A percentile compares a stretch with the other conserved stretches of the same genome.
These are phyloP conservation scores for Rhorus exstirpatorius DNA, from an alignment of 2,888 invertebrate genomes.

Conservation along the genomic window DNA sequence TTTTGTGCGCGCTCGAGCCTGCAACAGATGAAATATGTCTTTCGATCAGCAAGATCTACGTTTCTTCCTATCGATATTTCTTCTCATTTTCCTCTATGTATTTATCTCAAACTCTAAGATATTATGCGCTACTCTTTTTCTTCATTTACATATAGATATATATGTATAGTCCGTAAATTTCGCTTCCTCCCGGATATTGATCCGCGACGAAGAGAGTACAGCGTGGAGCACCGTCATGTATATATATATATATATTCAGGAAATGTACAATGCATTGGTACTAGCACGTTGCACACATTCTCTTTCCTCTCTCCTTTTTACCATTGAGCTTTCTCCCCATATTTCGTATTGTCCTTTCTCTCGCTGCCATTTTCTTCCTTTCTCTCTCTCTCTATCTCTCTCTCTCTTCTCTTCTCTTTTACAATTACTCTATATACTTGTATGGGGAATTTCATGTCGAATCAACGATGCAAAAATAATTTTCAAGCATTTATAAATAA, in stretches of 20 bases:
- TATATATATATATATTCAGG: constrained; percentile 56
- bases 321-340: constrained; percentile 22
- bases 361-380: background rate
- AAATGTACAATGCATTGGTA: constrained; percentile 67
- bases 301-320: constrained; percentile 30
- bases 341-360: constrained; percentile 13
- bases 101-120: constrained; percentile 29
- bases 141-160: background rate
- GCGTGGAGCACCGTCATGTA: constrained; percentile 45
- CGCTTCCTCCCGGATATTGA: constrained; percentile 69
- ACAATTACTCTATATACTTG: background rate
- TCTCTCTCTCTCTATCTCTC: no score
- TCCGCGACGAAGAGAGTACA: constrained; percentile 56
- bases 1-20: constrained; percentile 84
- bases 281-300: constrained; percentile 46
- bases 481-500: background rate
- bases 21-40: constrained; percentile 78
- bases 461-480: background rate
- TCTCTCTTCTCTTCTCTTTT: no score
- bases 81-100: constrained; percentile 31
- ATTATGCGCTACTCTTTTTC: constrained; percentile 8
- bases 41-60: constrained; percentile 74
- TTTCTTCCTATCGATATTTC: constrained; percentile 11
- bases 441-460: background rate
- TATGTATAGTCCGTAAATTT: constrained; percentile 29